phyloP scores from a whole-genome alignment of 2,113 vertebrate species.

The Cnemophilus loriae region DNA sequence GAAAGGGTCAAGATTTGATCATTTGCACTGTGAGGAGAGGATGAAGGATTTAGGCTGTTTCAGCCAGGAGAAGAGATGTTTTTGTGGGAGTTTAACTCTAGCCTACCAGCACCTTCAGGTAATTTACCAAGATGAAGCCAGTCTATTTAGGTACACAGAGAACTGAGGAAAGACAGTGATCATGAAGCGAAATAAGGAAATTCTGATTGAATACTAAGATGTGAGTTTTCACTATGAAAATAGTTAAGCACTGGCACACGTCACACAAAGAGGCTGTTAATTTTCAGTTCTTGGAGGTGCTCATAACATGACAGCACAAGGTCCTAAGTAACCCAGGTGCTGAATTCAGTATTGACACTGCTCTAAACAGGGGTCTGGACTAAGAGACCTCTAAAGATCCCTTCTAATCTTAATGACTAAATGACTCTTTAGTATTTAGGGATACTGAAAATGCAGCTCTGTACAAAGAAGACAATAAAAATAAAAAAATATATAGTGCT shows the following conservation, averaged over 20 bases:
- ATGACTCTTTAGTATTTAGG: background rate
- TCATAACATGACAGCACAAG: background rate
- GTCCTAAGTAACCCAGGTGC: background rate
- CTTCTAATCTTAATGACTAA: background rate
- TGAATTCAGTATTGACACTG: background rate
- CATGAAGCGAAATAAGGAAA: background rate
- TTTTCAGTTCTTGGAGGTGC: background rate
- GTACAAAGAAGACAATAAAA: background rate
- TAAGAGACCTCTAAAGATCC: background rate
- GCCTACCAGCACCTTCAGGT: background rate
- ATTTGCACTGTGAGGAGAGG: background rate
- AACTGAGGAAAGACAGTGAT: background rate
- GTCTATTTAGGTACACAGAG: background rate
- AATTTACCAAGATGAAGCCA: background rate
- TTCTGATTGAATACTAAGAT: background rate
- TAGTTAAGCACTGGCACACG: background rate
- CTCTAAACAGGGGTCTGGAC: background rate
- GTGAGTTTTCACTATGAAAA: background rate
- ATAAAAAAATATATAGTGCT: background rate
- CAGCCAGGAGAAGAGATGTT: background rate
- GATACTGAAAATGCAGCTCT: background rate
- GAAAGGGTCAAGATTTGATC: background rate
- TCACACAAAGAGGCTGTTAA: background rate
- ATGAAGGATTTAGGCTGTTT: background rate
- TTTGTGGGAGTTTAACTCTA: background rate